Base-by-base conservation (phyloP, 2,888 invertebrate genomes). In the Lithophane socia region DNA sequence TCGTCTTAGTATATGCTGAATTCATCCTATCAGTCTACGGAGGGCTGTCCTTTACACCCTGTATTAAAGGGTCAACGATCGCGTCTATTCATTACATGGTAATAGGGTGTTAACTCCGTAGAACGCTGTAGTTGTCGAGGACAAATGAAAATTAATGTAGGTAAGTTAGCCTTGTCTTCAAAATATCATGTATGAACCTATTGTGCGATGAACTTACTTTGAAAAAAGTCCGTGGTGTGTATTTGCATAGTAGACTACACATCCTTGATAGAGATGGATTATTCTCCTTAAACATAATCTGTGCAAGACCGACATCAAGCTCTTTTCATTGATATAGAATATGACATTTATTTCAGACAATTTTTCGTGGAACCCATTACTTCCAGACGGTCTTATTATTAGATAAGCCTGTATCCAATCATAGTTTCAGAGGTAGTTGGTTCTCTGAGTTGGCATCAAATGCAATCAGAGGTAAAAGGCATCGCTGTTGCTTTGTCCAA, bases 391-490 rank as follows among this genome's bases (percentile, higher is more conserved):
- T 67, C 24, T 56, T 67, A 60, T 70, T 80, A 74, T 75, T 61
- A 65, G 64, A 65, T 73, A 80, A 72, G 64, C 12, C 56, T 54
- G 42, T 52, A 66, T 72, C 61, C 61, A 49, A 75, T 70, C 37
- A 67, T 56, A 44, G 71, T 74, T 74, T 60, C 37, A 65, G 37
- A 12, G 8, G 1, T 60, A 24, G 65, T 49, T 37, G n/a, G 67
- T 75, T 65, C 60, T 67, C 82, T 73, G 63, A 24, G 44, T 67
- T 44, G 21, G 61, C 42, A 52, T 66, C 60, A 78, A 80, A 83
- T 64, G 72, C 69, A 85, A 86, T 80, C 77, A 73, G 63, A 80
- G 76, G 80, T 86, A 69, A 83, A 75, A 80, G 74, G 61, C 61
- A 68, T 63, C 29, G 2, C 58, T 63, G 70, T 77, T 75, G 77